Conservation (phyloP, 2,113 vertebrate species). For the Scomber japonicus region DNA sequence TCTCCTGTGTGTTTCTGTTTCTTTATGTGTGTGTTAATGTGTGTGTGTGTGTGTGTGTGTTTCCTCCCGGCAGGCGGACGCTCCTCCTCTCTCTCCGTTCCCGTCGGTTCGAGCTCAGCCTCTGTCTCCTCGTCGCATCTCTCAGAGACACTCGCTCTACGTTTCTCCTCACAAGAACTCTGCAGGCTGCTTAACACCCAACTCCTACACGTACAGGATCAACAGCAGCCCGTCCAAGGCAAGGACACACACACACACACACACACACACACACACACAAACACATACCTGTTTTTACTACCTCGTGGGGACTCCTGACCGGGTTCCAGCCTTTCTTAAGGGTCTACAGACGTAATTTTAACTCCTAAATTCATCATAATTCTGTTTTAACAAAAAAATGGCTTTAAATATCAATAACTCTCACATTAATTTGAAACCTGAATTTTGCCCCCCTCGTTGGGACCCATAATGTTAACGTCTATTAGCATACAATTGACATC, state of each 20-base stretch:
- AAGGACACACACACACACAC: conserved; percentile 18
- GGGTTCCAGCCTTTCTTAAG: too few species aligned
- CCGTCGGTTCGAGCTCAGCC: conserved; percentile 90
- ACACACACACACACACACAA: conserved; percentile 12
- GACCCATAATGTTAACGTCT: too few species aligned
- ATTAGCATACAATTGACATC: too few species aligned
- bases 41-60: background rate
- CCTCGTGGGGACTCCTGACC: too few species aligned
- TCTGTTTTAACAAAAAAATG: too few species aligned
- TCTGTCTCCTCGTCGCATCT: conserved; percentile 92
- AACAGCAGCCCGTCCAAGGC: conserved; percentile 96
- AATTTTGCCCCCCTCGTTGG: too few species aligned
- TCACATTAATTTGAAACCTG: too few species aligned
- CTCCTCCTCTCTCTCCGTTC: conserved; percentile 93
- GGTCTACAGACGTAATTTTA: too few species aligned
- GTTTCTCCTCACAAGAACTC: conserved; percentile 93
- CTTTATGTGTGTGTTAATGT: background rate
- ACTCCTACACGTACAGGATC: conserved; percentile 90
- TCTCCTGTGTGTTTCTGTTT: too few species aligned
- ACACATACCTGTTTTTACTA: too few species aligned
- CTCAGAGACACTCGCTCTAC: conserved; percentile 93
- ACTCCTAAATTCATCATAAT: too few species aligned
- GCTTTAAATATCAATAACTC: too few species aligned
- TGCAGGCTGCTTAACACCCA: conserved; percentile 83
- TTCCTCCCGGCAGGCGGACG: conserved; percentile 86